Percentiles rank a stretch among this genome's conserved stretches.
Evolutionary conservation across 2,797 vertebrate genomes (phyloP).

Genomic region (Atherinosoma microstoma): DNA sequence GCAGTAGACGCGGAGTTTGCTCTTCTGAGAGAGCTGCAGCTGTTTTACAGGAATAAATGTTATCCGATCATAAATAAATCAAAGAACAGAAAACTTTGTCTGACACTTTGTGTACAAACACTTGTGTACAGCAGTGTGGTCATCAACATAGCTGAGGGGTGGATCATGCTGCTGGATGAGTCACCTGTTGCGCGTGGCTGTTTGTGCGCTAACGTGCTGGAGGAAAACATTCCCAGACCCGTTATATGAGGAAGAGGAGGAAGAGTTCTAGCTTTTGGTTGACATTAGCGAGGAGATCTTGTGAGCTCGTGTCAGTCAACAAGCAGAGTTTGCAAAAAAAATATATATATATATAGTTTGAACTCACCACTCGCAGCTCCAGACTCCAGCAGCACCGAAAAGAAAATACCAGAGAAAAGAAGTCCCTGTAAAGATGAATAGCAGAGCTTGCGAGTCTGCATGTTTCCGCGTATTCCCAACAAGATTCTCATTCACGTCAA

Average conservation of each 20-base stretch:
- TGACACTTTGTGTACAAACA: background rate
- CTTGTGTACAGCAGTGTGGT: background rate
- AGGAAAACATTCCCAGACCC: conserved; percentile 1
- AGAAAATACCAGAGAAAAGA: conserved; percentile 22
- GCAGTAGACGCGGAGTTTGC: no score
- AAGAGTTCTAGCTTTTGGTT: no score
- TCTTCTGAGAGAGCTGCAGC: no score
- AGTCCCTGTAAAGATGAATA: conserved; percentile 19
- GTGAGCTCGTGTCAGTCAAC: background rate
- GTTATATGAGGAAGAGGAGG: background rate
- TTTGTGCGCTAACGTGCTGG: background rate
- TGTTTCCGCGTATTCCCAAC: conserved; percentile 28
- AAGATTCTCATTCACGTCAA: conserved; percentile 40
- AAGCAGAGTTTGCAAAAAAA: background rate
- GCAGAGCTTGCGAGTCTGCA: conserved; percentile 48
- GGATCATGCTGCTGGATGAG: conserved; percentile 29
- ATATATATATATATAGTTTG: background rate
- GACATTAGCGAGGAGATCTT: background rate
- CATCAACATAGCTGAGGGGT: conserved; percentile 2
- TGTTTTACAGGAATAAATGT: no score
- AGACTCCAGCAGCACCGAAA: conserved; percentile 39
- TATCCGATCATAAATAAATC: no score
- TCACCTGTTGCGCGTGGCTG: conserved; percentile 70
- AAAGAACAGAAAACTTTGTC: background rate
- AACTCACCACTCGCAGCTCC: conserved; percentile 60